Evolutionary conservation across 2,113 vertebrate genomes (phyloP).

Genomic region (Mesoclemmys tuberculata): DNA sequence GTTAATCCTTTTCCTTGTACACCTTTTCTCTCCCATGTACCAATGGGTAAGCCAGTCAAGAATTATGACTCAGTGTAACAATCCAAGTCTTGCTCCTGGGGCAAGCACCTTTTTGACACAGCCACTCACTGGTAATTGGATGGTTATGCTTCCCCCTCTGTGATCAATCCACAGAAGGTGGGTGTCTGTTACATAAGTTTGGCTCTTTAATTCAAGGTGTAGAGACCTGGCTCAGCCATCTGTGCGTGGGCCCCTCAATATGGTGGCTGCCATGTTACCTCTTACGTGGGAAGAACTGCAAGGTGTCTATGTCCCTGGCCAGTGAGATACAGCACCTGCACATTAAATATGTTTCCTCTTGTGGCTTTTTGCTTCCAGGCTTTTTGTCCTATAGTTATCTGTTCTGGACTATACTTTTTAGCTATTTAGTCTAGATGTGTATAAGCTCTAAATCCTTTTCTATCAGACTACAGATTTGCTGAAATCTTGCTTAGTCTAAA

Average conservation of each 20-base stretch:
- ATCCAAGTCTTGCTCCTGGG: neutral
- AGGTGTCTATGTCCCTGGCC: neutral
- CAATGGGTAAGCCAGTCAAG: neutral
- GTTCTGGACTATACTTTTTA: constrained; percentile 8
- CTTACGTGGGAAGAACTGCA: neutral
- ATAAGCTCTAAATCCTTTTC: constrained; percentile 16
- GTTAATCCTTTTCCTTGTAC: neutral
- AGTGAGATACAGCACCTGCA: constrained; percentile 30
- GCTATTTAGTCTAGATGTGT: neutral
- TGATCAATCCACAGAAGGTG: neutral
- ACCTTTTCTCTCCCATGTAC: neutral
- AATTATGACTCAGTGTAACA: neutral
- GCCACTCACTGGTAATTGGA: fast-evolving
- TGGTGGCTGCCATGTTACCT: neutral
- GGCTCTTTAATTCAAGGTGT: neutral
- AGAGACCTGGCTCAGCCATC: neutral
- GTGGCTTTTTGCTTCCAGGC: constrained; percentile 36
- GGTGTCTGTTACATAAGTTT: neutral
- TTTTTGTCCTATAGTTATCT: constrained; percentile 16
- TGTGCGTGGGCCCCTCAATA: fast-evolving
- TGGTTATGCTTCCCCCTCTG: neutral
- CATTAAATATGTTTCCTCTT: constrained; percentile 23
- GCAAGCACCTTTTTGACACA: fast-evolving
- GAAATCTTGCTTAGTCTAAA: neutral
- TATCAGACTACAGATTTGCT: neutral